Percentiles rank a stretch among this genome's conserved stretches.
Conservation (phyloP, 2,113 vertebrate species). For the crab-eating macaque (Macaca fascicularis) region DNA sequence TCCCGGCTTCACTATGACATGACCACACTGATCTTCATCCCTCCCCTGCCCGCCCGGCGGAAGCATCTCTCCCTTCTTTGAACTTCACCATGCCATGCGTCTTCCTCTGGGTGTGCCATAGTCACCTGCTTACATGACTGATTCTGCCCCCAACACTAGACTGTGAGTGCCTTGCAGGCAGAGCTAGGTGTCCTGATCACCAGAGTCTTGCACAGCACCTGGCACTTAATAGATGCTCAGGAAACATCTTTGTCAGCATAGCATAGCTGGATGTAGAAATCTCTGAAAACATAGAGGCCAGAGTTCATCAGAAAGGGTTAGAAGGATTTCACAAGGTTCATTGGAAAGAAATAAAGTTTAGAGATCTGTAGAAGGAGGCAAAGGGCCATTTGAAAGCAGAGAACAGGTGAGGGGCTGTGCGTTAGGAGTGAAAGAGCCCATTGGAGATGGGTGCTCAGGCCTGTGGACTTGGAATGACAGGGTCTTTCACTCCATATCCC, state of each 20-base stretch:
- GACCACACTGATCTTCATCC: background rate
- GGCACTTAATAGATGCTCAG: background rate
- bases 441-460: background rate
- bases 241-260: background rate
- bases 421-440: background rate
- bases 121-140: background rate
- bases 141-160: too few relatives aligned
- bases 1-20: fast-evolving
- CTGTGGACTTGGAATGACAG: background rate
- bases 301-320: background rate
- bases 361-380: background rate
- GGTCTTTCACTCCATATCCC: background rate
- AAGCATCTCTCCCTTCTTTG: background rate
- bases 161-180: background rate
- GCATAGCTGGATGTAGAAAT: background rate
- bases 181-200: background rate
- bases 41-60: fast-evolving
- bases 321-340: background rate
- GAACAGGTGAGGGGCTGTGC: background rate
- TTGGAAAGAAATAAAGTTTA: background rate
- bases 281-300: background rate
- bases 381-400: background rate
- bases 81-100: too few relatives aligned
- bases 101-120: background rate
- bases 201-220: background rate